Percentiles rank a stretch among this genome's conserved stretches.
These are phyloP conservation scores for Euzophera pinguis DNA, from an alignment of 2,888 invertebrate species.

Conservation along the genomic window DNA sequence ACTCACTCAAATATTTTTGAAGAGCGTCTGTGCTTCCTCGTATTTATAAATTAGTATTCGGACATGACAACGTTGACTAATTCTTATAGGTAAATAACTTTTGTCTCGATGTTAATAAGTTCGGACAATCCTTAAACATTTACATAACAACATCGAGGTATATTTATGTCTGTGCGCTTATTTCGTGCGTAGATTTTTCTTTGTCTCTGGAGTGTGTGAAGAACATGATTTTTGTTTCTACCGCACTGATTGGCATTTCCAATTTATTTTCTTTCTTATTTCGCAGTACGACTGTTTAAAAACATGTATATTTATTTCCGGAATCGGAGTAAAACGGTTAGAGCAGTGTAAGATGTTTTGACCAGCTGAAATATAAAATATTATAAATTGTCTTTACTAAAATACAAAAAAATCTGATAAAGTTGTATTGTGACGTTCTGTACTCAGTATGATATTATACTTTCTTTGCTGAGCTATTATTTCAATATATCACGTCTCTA, in stretches of 20 bases:
- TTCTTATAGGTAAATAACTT: slow-evolving; percentile 31
- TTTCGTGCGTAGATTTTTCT: slow-evolving; percentile 4
- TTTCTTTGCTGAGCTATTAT: too few relatives aligned
- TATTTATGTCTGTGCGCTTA: slow-evolving; percentile 1
- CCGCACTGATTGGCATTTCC: background rate
- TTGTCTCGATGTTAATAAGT: slow-evolving; percentile 44
- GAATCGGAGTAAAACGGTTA: slow-evolving; percentile 56
- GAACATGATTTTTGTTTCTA: background rate
- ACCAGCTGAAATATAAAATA: too few relatives aligned
- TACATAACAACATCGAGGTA: slow-evolving; percentile 34
- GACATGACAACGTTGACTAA: slow-evolving; percentile 34
- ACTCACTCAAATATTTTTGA: slow-evolving; percentile 25
- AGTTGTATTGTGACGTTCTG: too few relatives aligned
- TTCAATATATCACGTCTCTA: too few relatives aligned
- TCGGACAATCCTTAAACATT: slow-evolving; percentile 34
- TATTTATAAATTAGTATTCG: slow-evolving; percentile 49
- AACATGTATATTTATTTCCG: slow-evolving; percentile 18
- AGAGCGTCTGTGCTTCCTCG: slow-evolving; percentile 22
- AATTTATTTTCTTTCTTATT: background rate
- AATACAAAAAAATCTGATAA: too few relatives aligned
- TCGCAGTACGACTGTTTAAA: background rate
- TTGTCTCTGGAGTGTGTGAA: background rate
- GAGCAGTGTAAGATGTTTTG: slow-evolving; percentile 31
- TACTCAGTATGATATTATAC: too few relatives aligned
- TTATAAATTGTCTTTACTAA: too few relatives aligned